Conservation (phyloP, 2,888 invertebrate species). For the Oscheius sp. region DNA sequence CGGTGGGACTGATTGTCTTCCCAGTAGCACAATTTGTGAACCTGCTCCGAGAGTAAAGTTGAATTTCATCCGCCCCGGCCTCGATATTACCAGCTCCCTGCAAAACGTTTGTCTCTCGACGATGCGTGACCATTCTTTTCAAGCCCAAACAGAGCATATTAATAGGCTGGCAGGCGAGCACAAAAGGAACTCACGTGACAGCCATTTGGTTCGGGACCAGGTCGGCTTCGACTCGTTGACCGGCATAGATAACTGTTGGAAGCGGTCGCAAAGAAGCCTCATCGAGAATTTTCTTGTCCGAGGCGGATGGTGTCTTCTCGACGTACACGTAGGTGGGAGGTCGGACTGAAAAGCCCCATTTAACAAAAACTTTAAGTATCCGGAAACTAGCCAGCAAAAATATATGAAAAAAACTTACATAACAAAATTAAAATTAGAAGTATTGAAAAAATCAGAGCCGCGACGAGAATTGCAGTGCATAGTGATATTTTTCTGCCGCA, state of each 20-base stretch:
- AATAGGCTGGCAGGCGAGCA: slow-evolving; percentile 16
- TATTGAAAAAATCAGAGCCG: slow-evolving; percentile 46
- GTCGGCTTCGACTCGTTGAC: slow-evolving; percentile 60
- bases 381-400: not conserved
- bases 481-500: slow-evolving; percentile 9
- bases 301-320: slow-evolving; percentile 45
- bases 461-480: slow-evolving; percentile 39
- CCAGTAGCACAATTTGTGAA: slow-evolving; percentile 82
- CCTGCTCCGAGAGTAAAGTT: slow-evolving; percentile 62
- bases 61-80: slow-evolving; percentile 49
- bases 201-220: slow-evolving; percentile 59
- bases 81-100: slow-evolving; percentile 50
- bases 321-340: slow-evolving; percentile 55
- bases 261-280: slow-evolving; percentile 53
- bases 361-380: not conserved
- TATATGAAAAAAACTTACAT: slow-evolving; percentile 42
- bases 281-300: slow-evolving; percentile 33
- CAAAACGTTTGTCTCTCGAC: slow-evolving; percentile 26
- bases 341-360: slow-evolving; percentile 47
- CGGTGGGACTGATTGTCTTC: slow-evolving; percentile 85
- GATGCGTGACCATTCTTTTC: slow-evolving; percentile 11
- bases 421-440: slow-evolving; percentile 51
- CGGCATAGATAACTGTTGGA: slow-evolving; percentile 58
- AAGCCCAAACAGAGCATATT: slow-evolving; percentile 31
- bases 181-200: slow-evolving; percentile 50